Base-by-base conservation (phyloP, 2,797 vertebrate genomes). In the Florisuga fusca region DNA sequence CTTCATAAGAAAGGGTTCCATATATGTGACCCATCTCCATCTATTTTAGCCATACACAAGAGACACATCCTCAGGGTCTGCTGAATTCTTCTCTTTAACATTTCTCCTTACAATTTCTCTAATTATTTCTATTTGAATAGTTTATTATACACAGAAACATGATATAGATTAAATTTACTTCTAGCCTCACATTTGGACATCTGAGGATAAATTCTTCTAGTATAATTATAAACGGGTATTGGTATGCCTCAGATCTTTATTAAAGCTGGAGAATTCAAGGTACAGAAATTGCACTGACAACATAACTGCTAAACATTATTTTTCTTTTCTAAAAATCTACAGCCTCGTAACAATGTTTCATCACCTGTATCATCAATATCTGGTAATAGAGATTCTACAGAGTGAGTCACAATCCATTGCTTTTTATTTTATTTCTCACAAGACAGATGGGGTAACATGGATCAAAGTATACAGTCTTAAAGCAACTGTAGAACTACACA, bases 1-100 rank as follows among this genome's bases (percentile, higher is more conserved):
- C 22, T 84, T 5, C 55, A 22, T 9, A 53, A 19, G 36, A 72
- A 38, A 72, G 72, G 23, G 18, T 57, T 34, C 21, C 36, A 59
- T 0, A 0, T 14, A 17, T 14, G 9, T 4, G 1, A 80, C 7
- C 27, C 14, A 18, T 59, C 41, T 38, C 41, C 54, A 31, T 13
- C 29, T 63, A 22, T 3, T 46, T 85, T 59, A 82, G 55, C 46
- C 25, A 26, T 31, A 77, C n/a, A 55, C 9, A 15, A 15, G 20
- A 34, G 18, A 94, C 51, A 45, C 45, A 17, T 45, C 45, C 18
- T 19, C 45, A 20, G 45, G 45, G 19, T 45, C 45, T 45, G 18
- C 45, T 45, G 45, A 19, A 45, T 18, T 45, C 45, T 45, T 45
- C 9, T 45, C 45, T 80, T 57, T 57, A 26, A 46, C 41, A 89